Conservation (phyloP, 2,797 vertebrate species). For the Urocyon cinereoargenteus region DNA sequence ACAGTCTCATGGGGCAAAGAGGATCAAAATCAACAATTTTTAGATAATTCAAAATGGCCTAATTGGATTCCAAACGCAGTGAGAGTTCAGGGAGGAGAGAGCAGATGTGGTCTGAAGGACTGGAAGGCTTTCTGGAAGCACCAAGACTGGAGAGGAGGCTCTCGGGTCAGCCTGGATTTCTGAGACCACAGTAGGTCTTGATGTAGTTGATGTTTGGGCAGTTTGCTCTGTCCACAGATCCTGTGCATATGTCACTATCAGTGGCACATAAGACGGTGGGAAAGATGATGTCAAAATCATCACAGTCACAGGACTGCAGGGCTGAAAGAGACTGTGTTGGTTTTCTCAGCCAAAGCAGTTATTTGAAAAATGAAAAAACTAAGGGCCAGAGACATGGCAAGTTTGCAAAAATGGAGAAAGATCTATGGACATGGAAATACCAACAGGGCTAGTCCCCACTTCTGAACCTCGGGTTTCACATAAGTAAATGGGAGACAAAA, state of each 20-base stretch:
- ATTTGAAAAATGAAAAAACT: slow-evolving; percentile 30
- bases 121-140: background rate
- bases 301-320: background rate
- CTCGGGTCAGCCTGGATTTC: background rate
- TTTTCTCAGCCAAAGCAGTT: background rate
- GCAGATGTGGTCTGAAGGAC: background rate
- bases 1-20: background rate
- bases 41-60: background rate
- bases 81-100: background rate
- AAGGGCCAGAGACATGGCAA: background rate
- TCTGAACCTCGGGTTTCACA: background rate
- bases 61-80: background rate
- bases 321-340: background rate
- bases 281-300: background rate
- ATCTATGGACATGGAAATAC: background rate
- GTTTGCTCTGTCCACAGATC: background rate
- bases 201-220: background rate
- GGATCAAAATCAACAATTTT: background rate
- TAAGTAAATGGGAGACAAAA: background rate
- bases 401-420: background rate
- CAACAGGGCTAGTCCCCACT: background rate
- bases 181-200: background rate
- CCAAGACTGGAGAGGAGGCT: background rate
- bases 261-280: background rate
- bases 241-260: background rate